Base-by-base conservation (phyloP, 1,140 invertebrate genomes). In the Tetragonula clypearis region DNA sequence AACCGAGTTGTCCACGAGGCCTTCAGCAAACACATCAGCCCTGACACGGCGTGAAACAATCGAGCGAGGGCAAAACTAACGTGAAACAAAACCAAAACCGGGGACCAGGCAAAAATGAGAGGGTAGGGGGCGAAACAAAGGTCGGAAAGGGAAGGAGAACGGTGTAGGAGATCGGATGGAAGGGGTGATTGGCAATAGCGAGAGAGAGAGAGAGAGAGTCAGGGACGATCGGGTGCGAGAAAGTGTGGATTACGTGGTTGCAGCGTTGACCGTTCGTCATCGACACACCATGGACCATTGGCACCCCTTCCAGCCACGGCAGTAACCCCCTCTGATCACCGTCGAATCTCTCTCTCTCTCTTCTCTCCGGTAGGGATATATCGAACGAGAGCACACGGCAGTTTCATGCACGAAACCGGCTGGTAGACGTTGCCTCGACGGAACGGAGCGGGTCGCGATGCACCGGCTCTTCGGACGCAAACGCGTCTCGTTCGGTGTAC, bases 401-500 rank as follows among this genome's bases (percentile, higher is more conserved):
- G 88, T 90, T 87, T 85, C 81, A 79, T 85, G 72, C 76, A 90
- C 88, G 88, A 89, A 89, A 89, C 78, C 88, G 85, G 66, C 82
- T 72, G 82, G 71, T 79, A 83, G 88, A 82, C 88, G 79, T 74
- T 80, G 80, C 69, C 83, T 56, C 85, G 58, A 73, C 72, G 35
- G 66, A 79, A 65, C 58, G 53, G 65, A 56, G 56, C 56, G 75
- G 71, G 62, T 71, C 84, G 89, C 92, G 90, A 93, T 94, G 93
- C 92, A 91, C 73, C 93, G 93, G 76, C 89, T 93, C 73, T 94
- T 94, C 72, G 89, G 86, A 77, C 89, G 93, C 74, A 94, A 93
- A 91, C 89, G 88, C 86, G 93, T 93, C 89, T 91, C 87, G 72
- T 93, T 93, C 78, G 90, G 91, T 79, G 93, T 93, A 93, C 86